Conservation (phyloP, 2,113 vertebrate genomes). For the Phodopus roborovskii region DNA sequence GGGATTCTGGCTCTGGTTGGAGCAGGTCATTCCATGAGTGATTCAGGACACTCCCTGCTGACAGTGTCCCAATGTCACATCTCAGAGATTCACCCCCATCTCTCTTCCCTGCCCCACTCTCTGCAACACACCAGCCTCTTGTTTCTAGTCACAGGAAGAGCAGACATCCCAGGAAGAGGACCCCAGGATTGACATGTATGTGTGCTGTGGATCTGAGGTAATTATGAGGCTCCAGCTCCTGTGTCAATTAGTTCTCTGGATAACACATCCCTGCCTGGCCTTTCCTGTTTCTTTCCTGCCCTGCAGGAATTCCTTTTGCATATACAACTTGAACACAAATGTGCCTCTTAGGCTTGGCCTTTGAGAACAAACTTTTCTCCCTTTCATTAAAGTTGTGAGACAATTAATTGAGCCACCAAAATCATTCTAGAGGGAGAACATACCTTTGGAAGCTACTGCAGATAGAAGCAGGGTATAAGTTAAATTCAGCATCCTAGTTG, state of each 20-base stretch:
- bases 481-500: not conserved
- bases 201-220: rapidly evolving
- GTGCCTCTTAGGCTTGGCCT: not conserved
- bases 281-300: not conserved
- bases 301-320: not conserved
- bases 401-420: not conserved
- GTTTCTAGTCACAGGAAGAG: not conserved
- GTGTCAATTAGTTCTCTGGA: rapidly evolving
- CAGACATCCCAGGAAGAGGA: not conserved
- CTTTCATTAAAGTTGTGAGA: not conserved
- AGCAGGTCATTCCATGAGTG: rapidly evolving
- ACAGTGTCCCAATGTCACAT: not conserved
- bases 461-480: not conserved
- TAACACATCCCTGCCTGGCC: too few relatives aligned
- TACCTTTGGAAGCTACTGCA: not conserved
- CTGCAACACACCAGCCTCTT: not conserved
- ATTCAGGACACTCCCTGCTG: not conserved
- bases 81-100: not conserved
- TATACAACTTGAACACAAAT: not conserved
- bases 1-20: not conserved
- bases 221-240: rapidly evolving
- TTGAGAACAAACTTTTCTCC: not conserved
- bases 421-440: not conserved
- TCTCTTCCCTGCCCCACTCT: rapidly evolving
- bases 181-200: rapidly evolving